Evolutionary conservation across 2,888 invertebrate genomes (phyloP).

Genomic region (Epinotia brunnichana): DNA sequence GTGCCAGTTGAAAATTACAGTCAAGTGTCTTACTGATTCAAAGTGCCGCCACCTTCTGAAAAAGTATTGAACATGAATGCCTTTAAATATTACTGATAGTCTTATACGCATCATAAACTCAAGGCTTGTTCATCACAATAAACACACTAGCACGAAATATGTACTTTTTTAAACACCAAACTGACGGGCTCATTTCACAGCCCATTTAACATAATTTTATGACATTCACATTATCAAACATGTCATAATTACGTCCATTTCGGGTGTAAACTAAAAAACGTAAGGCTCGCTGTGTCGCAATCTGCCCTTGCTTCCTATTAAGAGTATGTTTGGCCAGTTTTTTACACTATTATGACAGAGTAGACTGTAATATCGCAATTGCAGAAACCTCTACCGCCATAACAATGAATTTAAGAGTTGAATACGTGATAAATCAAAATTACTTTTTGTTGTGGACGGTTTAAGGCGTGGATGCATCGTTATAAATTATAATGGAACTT

Average conservation of each 20-base stretch:
- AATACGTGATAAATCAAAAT: conserved; percentile 47
- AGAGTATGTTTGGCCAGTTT: conserved; percentile 24
- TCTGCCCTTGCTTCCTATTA: conserved; percentile 38
- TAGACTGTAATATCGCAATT: conserved; percentile 53
- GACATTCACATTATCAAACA: conserved; percentile 35
- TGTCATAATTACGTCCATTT: conserved; percentile 25
- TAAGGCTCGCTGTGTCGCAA: conserved; percentile 8
- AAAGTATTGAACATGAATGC: too few relatives aligned
- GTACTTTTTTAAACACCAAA: background rate
- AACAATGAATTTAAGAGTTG: conserved; percentile 46
- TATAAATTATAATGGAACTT: background rate
- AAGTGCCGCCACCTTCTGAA: too few relatives aligned
- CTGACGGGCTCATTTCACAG: background rate
- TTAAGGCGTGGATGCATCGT: conserved; percentile 13
- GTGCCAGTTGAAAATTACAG: too few relatives aligned
- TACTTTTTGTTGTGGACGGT: conserved; percentile 4
- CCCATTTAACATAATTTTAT: conserved; percentile 25
- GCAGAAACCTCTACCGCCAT: conserved; percentile 45
- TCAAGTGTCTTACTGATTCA: too few relatives aligned
- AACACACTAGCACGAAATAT: background rate
- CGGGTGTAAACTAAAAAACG: conserved; percentile 7
- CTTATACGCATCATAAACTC: too few relatives aligned
- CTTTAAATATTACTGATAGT: too few relatives aligned
- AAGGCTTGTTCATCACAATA: too few relatives aligned
- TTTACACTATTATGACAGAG: conserved; percentile 49